Evolutionary conservation across 2,888 invertebrate genomes (phyloP).

Genomic region (Brachylomia viminalis): DNA sequence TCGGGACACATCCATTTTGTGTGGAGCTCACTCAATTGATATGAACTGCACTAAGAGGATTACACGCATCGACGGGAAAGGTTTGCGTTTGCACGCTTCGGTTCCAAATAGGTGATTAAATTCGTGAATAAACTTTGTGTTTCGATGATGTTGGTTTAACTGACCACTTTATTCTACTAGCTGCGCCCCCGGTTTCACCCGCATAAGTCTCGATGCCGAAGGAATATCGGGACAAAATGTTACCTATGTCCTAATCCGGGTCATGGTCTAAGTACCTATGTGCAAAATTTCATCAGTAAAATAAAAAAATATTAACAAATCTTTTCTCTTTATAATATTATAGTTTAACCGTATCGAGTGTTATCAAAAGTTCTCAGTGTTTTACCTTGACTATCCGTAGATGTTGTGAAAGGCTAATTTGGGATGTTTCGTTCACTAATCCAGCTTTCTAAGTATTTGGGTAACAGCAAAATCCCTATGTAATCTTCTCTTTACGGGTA

Average conservation of each 20-base stretch:
- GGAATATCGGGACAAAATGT: too few relatives aligned
- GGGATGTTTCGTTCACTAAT: not conserved
- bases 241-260: too few relatives aligned
- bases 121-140: slow-evolving; percentile 29
- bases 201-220: too few relatives aligned
- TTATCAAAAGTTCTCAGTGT: not conserved
- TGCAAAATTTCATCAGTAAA: too few relatives aligned
- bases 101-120: slow-evolving; percentile 48
- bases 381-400: not conserved
- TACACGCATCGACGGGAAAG: slow-evolving; percentile 35
- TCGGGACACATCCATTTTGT: slow-evolving; percentile 37
- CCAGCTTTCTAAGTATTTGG: not conserved
- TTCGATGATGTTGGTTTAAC: slow-evolving; percentile 7
- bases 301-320: too few relatives aligned
- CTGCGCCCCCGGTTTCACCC: too few relatives aligned
- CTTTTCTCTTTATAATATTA: too few relatives aligned
- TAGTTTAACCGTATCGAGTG: not conserved
- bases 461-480: not conserved
- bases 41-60: slow-evolving; percentile 62
- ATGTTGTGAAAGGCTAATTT: not conserved
- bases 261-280: too few relatives aligned
- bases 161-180: too few relatives aligned
- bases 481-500: not conserved
- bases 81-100: slow-evolving; percentile 24
- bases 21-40: slow-evolving; percentile 51